Percentiles rank a stretch among this genome's conserved stretches.
Conservation (phyloP, 1,140 invertebrate species). For the Pantala flavescens region DNA sequence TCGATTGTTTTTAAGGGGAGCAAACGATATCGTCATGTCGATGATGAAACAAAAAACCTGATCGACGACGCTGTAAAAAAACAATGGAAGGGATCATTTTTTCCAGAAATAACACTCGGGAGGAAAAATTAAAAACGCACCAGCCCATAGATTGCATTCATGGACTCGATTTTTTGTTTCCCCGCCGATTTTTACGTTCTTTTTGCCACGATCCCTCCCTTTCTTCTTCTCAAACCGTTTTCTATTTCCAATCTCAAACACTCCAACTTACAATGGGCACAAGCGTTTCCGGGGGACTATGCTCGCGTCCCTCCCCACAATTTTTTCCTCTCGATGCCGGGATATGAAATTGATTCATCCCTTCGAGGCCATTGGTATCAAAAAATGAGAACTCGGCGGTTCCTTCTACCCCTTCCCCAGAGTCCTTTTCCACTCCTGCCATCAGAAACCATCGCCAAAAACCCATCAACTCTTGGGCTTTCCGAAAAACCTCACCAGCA, state of each 20-base stretch:
- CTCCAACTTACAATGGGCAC: slow-evolving; percentile 3
- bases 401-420: neutral
- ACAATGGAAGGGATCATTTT: no score
- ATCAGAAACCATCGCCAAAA: no score
- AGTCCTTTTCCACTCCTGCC: no score
- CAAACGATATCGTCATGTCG: neutral
- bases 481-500: no score
- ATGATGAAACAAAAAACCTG: neutral
- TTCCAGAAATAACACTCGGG: neutral
- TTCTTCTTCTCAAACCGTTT: neutral
- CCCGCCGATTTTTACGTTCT: neutral
- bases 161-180: slow-evolving; percentile 1
- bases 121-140: neutral
- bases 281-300: neutral
- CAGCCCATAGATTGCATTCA: neutral
- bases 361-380: neutral
- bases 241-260: slow-evolving; percentile 10
- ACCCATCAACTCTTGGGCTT: no score
- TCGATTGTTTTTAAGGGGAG: slow-evolving; percentile 1
- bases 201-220: neutral
- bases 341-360: slow-evolving; percentile 10
- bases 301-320: neutral
- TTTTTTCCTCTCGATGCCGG: neutral
- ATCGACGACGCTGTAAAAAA: no score
- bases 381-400: neutral